A percentile compares a stretch with the other conserved stretches of the same genome.
Conservation (phyloP, 2,113 vertebrate species). For the Anoura caudifer region DNA sequence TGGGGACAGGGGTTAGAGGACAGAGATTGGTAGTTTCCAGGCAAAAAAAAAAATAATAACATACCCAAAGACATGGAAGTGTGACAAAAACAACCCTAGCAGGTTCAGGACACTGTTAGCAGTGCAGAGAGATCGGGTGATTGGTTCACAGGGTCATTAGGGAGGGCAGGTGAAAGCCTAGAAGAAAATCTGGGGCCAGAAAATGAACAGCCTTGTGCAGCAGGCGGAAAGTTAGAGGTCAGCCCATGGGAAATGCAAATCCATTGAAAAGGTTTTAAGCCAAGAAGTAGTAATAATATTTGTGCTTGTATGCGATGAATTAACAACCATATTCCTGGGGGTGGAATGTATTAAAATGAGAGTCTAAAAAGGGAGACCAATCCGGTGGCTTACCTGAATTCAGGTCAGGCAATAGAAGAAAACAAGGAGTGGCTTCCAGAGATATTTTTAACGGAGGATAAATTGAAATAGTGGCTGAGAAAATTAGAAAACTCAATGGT, state of each 20-base stretch:
- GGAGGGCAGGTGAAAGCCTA: neutral
- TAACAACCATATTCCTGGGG: neutral
- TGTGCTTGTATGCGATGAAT: neutral
- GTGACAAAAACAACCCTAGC: neutral
- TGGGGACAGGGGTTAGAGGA: neutral
- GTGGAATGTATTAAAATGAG: neutral
- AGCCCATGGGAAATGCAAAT: neutral
- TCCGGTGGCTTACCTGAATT: neutral
- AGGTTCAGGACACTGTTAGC: neutral
- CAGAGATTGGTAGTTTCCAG: neutral
- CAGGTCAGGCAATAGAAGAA: neutral
- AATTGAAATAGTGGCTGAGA: neutral
- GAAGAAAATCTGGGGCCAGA: neutral
- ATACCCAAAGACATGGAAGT: neutral
- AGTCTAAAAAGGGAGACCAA: neutral
- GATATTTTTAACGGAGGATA: neutral
- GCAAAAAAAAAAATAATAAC: neutral
- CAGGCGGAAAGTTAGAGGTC: neutral
- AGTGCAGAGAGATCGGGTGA: neutral
- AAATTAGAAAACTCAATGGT: neutral
- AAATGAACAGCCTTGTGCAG: neutral
- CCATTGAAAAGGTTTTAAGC: neutral
- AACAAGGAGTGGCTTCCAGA: neutral
- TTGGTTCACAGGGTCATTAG: neutral
- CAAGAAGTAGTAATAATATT: neutral